A percentile compares a stretch with the other conserved stretches of the same genome.
These are phyloP conservation scores for Drosophila funebris DNA, from an alignment of 1,140 invertebrate species.

Conservation along the genomic window DNA sequence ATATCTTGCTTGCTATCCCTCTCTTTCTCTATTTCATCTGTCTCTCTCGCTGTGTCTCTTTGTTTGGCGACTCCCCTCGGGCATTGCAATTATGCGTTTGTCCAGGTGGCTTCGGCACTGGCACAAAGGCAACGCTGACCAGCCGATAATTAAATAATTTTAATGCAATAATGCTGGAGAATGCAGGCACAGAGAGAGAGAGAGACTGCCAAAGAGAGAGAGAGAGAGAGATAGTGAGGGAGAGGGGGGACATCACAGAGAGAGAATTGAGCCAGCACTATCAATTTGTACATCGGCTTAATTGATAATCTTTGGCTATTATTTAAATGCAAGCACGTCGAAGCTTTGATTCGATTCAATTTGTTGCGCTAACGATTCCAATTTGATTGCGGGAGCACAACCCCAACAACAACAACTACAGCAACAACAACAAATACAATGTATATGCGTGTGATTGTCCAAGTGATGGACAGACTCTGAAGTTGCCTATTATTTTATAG, in stretches of 20 bases:
- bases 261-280: slow-evolving; percentile 54
- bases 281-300: slow-evolving; percentile 76
- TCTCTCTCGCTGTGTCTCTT: not conserved
- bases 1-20: too few relatives aligned
- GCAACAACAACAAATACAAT: slow-evolving; percentile 10
- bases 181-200: not conserved
- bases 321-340: slow-evolving; percentile 67
- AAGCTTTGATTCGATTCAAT: slow-evolving; percentile 69
- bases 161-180: slow-evolving; percentile 59
- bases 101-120: slow-evolving; percentile 21
- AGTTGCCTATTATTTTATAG: slow-evolving; percentile 26
- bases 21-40: not conserved
- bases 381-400: slow-evolving; percentile 47
- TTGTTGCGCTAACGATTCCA: slow-evolving; percentile 65
- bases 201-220: not conserved
- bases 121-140: slow-evolving; percentile 42
- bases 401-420: slow-evolving; percentile 20
- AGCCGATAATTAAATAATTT: slow-evolving; percentile 60
- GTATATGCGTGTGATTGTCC: slow-evolving; percentile 32
- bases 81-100: slow-evolving; percentile 46
- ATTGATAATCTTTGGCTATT: slow-evolving; percentile 81
- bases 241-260: not conserved
- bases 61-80: slow-evolving; percentile 7
- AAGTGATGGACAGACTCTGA: slow-evolving; percentile 18
- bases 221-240: not conserved